phyloP scores from a whole-genome alignment of 2,113 vertebrate genomes.

The Tympanuchus pallidicinctus region DNA sequence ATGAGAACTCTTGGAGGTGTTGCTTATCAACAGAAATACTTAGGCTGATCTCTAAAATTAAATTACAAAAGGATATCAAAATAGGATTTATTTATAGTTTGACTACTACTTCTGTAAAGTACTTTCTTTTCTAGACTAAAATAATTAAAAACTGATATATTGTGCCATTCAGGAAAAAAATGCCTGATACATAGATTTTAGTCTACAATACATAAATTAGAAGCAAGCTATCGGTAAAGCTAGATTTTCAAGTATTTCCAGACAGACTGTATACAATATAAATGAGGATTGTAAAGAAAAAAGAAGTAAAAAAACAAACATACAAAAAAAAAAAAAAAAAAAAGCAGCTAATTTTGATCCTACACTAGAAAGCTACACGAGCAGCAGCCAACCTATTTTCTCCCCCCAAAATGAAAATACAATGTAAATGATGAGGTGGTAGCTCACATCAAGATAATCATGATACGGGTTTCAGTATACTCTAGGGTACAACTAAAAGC shows the following conservation, averaged over 20 bases:
- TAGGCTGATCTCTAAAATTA: not conserved
- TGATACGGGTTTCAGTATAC: not conserved
- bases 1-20: not conserved
- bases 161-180: rapidly evolving
- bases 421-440: not conserved
- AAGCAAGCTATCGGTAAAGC: not conserved
- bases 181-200: not conserved
- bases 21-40: not conserved
- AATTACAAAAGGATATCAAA: not conserved
- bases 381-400: not conserved
- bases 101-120: not conserved
- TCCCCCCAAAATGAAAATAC: not conserved
- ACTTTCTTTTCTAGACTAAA: not conserved
- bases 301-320: not conserved
- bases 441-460: not conserved
- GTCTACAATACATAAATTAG: not conserved
- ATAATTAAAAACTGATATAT: not conserved
- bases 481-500: not conserved
- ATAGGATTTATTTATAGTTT: not conserved
- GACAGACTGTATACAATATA: not conserved
- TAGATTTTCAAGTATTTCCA: not conserved
- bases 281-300: not conserved
- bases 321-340: not conserved
- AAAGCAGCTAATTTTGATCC: not conserved
- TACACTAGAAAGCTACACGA: not conserved